These are phyloP conservation scores for Clarias batrachus DNA, from an alignment of 2,113 vertebrate species.

Conservation along the genomic window DNA sequence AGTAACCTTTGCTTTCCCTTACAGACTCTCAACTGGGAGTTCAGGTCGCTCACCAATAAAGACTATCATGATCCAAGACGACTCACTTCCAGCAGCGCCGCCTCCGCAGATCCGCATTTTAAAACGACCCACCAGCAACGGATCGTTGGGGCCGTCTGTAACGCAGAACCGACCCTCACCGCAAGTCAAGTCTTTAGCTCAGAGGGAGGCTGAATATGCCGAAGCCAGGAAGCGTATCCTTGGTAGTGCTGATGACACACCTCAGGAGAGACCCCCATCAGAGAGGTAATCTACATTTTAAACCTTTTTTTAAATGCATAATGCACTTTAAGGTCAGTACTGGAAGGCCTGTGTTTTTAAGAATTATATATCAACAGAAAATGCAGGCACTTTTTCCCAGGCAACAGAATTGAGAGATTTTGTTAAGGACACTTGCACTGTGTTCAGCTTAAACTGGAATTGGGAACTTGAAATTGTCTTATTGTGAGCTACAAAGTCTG, in stretches of 20 bases:
- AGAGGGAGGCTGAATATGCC: conserved; percentile 94
- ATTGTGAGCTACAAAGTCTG: background rate
- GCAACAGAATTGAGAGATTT: background rate
- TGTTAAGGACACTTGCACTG: background rate
- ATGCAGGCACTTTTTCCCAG: background rate
- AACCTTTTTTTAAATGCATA: background rate
- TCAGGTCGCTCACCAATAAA: conserved; percentile 76
- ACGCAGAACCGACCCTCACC: conserved; percentile 79
- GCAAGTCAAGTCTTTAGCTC: conserved; percentile 90
- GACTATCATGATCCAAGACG: conserved; percentile 93
- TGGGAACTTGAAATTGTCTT: background rate
- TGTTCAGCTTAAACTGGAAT: background rate
- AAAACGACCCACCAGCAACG: conserved; percentile 91
- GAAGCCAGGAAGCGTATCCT: conserved; percentile 94
- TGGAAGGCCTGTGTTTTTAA: background rate
- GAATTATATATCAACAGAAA: background rate
- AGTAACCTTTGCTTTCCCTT: conserved; percentile 8
- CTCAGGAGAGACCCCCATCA: conserved; percentile 83
- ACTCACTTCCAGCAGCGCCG: conserved; percentile 83
- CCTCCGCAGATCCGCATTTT: conserved; percentile 94
- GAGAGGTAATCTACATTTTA: conserved; percentile 76
- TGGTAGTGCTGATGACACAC: conserved; percentile 89
- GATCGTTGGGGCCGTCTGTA: conserved; percentile 77
- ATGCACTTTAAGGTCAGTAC: background rate
- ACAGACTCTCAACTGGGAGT: conserved; percentile 79